Conservation (phyloP, 2,888 invertebrate genomes). For the Dasypogon diadema region DNA sequence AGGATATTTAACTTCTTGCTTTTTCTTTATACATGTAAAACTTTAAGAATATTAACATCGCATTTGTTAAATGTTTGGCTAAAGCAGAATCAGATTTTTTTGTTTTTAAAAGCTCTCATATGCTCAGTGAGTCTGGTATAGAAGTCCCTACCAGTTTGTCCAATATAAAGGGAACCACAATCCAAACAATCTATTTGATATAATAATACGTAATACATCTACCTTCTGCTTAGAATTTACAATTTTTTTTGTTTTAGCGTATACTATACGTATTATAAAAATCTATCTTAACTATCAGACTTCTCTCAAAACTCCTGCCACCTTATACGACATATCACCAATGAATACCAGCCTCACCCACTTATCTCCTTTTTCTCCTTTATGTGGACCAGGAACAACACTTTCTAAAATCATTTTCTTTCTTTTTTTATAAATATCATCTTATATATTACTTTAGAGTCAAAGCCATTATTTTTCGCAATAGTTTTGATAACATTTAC, state of each 20-base stretch:
- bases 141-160: background rate
- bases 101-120: too few relatives aligned
- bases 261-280: background rate
- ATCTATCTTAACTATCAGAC: background rate
- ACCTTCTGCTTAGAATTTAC: background rate
- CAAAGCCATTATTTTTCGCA: background rate
- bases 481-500: background rate
- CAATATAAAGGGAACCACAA: background rate
- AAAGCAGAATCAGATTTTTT: too few relatives aligned
- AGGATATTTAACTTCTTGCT: too few relatives aligned
- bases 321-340: background rate
- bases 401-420: background rate
- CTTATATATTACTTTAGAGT: background rate
- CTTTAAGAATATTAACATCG: too few relatives aligned
- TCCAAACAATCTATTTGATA: background rate
- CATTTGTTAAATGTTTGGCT: too few relatives aligned
- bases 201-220: background rate
- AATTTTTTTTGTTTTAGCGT: background rate
- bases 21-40: too few relatives aligned
- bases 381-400: background rate
- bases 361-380: background rate
- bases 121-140: too few relatives aligned
- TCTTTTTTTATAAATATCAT: background rate
- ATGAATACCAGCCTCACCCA: background rate
- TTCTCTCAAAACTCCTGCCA: background rate